Percentiles rank a stretch among this genome's conserved stretches.
Evolutionary conservation across 1,140 invertebrate genomes (phyloP).

Genomic region (Scylla paramamosain): DNA sequence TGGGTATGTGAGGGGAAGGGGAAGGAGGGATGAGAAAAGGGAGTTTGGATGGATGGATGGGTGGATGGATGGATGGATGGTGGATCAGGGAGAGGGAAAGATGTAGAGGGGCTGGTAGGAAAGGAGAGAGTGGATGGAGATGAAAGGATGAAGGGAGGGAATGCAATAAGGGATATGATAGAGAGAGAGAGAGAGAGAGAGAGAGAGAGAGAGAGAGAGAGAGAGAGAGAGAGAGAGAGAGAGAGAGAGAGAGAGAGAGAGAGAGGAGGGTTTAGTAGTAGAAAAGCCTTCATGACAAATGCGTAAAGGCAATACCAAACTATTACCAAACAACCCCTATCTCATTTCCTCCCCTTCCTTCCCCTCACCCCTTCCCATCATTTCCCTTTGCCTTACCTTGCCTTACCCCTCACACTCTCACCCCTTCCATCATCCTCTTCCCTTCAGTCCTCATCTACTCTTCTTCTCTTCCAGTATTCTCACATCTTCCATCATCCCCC

Average conservation of each 20-base stretch:
- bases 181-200: slow-evolving; percentile 75
- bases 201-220: not conserved
- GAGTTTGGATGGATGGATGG: not conserved
- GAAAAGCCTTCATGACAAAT: not conserved
- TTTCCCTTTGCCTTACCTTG: not conserved
- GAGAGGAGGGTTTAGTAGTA: not conserved
- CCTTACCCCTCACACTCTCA: not conserved
- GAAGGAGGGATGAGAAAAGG: not conserved
- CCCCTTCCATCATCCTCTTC: no score
- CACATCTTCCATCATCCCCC: no score
- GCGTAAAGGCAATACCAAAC: not conserved
- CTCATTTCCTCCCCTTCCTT: not conserved
- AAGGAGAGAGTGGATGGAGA: not conserved
- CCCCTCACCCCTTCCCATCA: not conserved
- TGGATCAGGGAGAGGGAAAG: not conserved
- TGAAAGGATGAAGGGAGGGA: not conserved
- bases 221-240: not conserved
- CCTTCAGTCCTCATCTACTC: no score
- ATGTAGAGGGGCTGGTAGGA: not conserved
- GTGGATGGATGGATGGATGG: not conserved
- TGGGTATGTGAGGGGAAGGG: not conserved
- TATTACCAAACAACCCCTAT: not conserved
- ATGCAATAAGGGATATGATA: slow-evolving; percentile 60
- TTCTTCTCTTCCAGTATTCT: no score
- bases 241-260: slow-evolving; percentile 34